These are phyloP conservation scores for Chrysomallon squamiferum DNA, from an alignment of 1,140 invertebrate species.

Conservation along the genomic window DNA sequence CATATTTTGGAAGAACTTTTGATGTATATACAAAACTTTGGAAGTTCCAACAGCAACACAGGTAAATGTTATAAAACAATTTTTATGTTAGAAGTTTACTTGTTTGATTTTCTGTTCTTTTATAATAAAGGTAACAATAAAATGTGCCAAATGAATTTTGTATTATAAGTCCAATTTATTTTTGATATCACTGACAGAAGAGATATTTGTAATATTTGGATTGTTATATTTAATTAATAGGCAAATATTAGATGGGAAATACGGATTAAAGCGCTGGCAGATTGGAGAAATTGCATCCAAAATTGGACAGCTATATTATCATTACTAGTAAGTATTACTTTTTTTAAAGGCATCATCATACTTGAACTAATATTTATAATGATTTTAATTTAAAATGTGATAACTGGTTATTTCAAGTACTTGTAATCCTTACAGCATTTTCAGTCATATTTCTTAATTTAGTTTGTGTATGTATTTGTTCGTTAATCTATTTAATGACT, in stretches of 20 bases:
- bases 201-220: not conserved
- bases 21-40: constrained; percentile 98
- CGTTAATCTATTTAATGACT: too few species aligned
- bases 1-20: constrained; percentile 96
- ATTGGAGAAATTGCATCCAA: constrained; percentile 99
- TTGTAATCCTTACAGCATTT: not conserved
- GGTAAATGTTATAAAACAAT: constrained; percentile 64
- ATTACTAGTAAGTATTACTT: constrained; percentile 87
- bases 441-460: too few species aligned
- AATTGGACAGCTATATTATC: constrained; percentile 98
- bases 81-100: not conserved
- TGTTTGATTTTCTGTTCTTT: not conserved
- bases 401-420: not conserved
- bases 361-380: too few species aligned
- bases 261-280: constrained; percentile 96
- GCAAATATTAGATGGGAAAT: constrained; percentile 88
- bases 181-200: too few species aligned
- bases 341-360: too few species aligned
- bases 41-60: constrained; percentile 98
- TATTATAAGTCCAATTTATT: not conserved
- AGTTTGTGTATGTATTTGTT: too few species aligned
- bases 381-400: not conserved
- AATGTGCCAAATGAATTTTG: not conserved
- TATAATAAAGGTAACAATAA: not conserved
- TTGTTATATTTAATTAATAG: too few species aligned